Base-by-base conservation (phyloP, 2,113 vertebrate genomes). In the Ctenomys sociabilis region DNA sequence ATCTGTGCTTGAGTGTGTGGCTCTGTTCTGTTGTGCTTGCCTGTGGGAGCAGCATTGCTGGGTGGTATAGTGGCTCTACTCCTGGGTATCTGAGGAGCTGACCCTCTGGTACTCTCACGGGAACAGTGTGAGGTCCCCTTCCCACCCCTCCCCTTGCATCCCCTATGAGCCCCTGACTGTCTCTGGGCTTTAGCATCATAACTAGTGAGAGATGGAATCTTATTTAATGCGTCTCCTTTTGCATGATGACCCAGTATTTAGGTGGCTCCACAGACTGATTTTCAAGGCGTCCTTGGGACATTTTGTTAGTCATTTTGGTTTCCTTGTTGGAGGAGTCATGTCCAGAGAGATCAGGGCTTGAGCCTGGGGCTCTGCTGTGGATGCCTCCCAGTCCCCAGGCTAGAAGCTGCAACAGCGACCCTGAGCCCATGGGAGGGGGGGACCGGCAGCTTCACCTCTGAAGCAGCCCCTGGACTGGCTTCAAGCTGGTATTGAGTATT, bases 61-160 rank as follows among this genome's bases (percentile, higher is more conserved):
- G 14, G 73, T 28, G 21, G 11, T 82, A 10, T 8, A 37, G 68
- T 73, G 61, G 84, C 63, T 49, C 26, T 61, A 6, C 2, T 2
- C 68, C 70, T 59, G 24, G 5, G 17, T 63, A 68, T 30, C 17
- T 84, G 37, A 92, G 61, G 72, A 81, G 16, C 13, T 19, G 19
- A 17, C 45, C 28, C 9, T 64, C 77, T 52, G 43, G 45, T 52
- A 14, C 32, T n/a, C 54, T n/a, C 13, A 24, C 5, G 0, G 37
- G 57, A 5, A 49, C 32, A 4, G 13, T 19, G 37, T 82, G 57
- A 52, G 30, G 54, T 57, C 54, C 54, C 54, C 54, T 57, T 16
- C 5, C 11, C n/a, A 88, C 49, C 6, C 1, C n/a, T 45, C 9
- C 26, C 0, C 7, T 0, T n/a, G n/a, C n/a, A n/a, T n/a, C 59